Percentiles rank a stretch among this genome's conserved stretches.
phyloP scores from a whole-genome alignment of 2,113 vertebrate genomes.

The Podocnemis expansa region DNA sequence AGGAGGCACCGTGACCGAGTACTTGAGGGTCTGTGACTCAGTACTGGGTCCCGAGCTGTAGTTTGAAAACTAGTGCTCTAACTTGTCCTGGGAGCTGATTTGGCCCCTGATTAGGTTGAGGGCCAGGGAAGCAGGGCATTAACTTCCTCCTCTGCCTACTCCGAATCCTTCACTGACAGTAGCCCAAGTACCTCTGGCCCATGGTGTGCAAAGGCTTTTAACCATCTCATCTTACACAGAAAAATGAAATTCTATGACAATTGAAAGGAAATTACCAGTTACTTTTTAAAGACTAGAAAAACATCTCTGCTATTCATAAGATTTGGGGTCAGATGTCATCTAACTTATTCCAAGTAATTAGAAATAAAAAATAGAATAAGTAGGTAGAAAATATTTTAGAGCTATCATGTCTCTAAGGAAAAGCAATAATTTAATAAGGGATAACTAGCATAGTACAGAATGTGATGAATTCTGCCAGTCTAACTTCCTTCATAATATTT shows the following conservation, averaged over 20 bases:
- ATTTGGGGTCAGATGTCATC: constrained; percentile 47
- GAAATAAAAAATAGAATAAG: constrained; percentile 50
- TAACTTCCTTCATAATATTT: constrained; percentile 57
- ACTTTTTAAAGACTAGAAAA: neutral
- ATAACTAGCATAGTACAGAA: constrained; percentile 54
- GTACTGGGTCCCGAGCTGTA: too few relatives aligned
- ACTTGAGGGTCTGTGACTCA: too few relatives aligned
- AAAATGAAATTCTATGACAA: neutral
- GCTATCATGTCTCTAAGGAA: constrained; percentile 54
- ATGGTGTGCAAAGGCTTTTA: neutral
- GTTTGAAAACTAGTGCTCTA: too few relatives aligned
- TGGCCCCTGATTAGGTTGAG: neutral
- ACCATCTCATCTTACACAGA: neutral
- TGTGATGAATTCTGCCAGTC: constrained; percentile 29
- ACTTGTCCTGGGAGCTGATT: neutral
- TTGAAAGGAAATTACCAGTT: neutral
- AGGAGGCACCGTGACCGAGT: too few relatives aligned
- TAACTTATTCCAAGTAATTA: constrained; percentile 66
- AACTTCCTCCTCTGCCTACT: neutral
- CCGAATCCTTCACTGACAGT: neutral
- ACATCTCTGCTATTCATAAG: neutral
- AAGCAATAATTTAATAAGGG: constrained; percentile 67
- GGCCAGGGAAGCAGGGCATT: neutral
- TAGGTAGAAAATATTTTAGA: constrained; percentile 60
- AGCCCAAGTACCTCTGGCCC: neutral